phyloP scores from a whole-genome alignment of 2,888 invertebrate genomes.

The Euclidia mi region DNA sequence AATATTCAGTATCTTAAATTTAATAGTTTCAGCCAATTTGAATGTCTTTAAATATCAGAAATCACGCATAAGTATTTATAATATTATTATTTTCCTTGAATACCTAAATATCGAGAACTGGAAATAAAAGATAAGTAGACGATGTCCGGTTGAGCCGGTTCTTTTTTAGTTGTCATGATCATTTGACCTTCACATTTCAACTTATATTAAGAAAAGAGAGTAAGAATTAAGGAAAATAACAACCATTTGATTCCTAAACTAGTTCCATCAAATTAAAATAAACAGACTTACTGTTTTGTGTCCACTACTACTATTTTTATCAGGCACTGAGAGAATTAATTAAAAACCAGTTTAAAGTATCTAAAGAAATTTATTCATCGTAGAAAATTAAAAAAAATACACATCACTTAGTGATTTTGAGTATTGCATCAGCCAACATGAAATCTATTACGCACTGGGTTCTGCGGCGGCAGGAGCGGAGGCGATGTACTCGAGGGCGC shows the following conservation, averaged over 20 bases:
- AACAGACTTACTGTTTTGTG: background rate
- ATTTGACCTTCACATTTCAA: constrained; percentile 40
- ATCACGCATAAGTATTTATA: background rate
- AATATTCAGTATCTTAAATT: constrained; percentile 8
- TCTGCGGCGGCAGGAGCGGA: constrained; percentile 81
- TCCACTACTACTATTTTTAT: no score
- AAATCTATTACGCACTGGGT: constrained; percentile 62
- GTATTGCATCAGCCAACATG: constrained; percentile 65
- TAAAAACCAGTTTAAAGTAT: constrained; percentile 13
- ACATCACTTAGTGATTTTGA: constrained; percentile 64
- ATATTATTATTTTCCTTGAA: background rate
- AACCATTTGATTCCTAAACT: constrained; percentile 13
- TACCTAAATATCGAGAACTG: background rate
- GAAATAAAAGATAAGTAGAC: constrained; percentile 1
- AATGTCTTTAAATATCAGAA: background rate
- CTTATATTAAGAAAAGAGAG: constrained; percentile 37
- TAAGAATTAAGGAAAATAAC: constrained; percentile 19
- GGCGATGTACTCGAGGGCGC: constrained; percentile 85
- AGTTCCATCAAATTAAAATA: constrained; percentile 19
- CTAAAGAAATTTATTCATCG: constrained; percentile 48
- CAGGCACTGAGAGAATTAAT: background rate
- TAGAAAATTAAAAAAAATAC: constrained; percentile 71
- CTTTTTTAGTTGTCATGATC: constrained; percentile 20
- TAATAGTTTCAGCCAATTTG: constrained; percentile 2
- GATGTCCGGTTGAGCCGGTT: constrained; percentile 26